phyloP scores from a whole-genome alignment of 2,113 vertebrate genomes.

The Orthonyx spaldingii region DNA sequence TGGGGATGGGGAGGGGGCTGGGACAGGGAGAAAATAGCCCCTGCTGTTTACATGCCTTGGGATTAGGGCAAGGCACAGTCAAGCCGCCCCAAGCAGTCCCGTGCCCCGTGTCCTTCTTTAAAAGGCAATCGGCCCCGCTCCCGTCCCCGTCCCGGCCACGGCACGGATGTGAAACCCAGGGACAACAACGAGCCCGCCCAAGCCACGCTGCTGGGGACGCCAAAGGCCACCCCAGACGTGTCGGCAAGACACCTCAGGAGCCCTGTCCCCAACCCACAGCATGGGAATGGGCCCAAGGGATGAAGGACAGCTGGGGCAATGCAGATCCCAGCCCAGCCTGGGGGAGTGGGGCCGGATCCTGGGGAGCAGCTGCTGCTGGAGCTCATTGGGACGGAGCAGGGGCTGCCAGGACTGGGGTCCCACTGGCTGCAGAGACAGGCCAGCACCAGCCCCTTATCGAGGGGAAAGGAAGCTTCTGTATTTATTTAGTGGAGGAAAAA shows the following conservation, averaged over 20 bases:
- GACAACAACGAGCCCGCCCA: not conserved
- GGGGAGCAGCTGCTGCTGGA: not conserved
- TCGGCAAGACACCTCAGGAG: not conserved
- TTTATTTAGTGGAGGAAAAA: not conserved
- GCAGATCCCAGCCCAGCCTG: not conserved
- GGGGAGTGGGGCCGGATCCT: not conserved
- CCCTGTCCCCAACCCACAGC: not conserved
- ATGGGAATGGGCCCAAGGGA: not conserved
- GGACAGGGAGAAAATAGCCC: conserved; percentile 7
- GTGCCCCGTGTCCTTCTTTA: not conserved
- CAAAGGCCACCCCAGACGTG: not conserved
- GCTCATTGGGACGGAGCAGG: not conserved
- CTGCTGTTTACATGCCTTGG: conserved; percentile 39
- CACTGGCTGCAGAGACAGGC: not conserved
- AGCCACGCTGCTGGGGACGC: not conserved
- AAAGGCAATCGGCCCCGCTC: not conserved
- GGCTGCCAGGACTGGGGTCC: not conserved
- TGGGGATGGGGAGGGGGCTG: not conserved
- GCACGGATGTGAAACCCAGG: not conserved
- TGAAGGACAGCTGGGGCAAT: rapidly evolving
- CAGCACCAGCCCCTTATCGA: conserved; percentile 24
- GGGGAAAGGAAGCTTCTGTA: conserved; percentile 29
- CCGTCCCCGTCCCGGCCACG: rapidly evolving
- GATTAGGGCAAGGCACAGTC: conserved; percentile 10
- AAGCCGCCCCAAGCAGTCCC: not conserved